Conservation (phyloP, 2,797 vertebrate genomes). For the Furcifer pardalis region DNA sequence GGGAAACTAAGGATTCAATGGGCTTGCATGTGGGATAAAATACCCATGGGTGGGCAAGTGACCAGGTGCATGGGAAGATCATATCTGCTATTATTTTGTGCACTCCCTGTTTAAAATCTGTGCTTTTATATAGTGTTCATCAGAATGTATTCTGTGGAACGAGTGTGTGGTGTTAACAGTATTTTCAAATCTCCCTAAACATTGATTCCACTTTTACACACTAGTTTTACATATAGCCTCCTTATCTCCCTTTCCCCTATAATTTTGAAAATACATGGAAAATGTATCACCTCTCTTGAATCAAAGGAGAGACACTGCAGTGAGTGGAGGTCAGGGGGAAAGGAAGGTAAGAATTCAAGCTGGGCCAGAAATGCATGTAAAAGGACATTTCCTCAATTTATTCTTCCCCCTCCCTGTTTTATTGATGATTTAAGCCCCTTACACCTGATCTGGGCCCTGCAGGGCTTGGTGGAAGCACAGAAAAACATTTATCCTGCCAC, state of each 20-base stretch:
- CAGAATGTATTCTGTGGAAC: not conserved
- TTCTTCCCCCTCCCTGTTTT: constrained; percentile 43
- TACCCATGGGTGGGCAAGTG: too few relatives aligned
- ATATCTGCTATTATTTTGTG: too few relatives aligned
- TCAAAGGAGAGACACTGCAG: constrained; percentile 51
- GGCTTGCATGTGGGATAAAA: not conserved
- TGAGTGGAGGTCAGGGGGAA: constrained; percentile 58
- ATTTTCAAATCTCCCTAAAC: not conserved
- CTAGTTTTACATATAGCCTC: too few relatives aligned
- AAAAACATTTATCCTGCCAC: constrained; percentile 49
- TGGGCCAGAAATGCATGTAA: constrained; percentile 52
- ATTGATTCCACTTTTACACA: not conserved
- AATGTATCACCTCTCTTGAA: constrained; percentile 62
- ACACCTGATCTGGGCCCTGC: constrained; percentile 49
- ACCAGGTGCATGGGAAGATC: not conserved
- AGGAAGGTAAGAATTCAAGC: constrained; percentile 59
- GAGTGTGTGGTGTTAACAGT: not conserved
- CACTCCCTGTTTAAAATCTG: not conserved
- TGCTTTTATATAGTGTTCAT: not conserved
- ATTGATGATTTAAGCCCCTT: constrained; percentile 51
- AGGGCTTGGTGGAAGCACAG: constrained; percentile 45
- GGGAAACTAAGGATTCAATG: not conserved
- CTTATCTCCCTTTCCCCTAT: constrained; percentile 49
- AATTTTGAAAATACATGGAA: constrained; percentile 58
- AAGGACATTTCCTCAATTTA: constrained; percentile 61